phyloP scores from a whole-genome alignment of 2,797 vertebrate species.

The Clamator glandarius region DNA sequence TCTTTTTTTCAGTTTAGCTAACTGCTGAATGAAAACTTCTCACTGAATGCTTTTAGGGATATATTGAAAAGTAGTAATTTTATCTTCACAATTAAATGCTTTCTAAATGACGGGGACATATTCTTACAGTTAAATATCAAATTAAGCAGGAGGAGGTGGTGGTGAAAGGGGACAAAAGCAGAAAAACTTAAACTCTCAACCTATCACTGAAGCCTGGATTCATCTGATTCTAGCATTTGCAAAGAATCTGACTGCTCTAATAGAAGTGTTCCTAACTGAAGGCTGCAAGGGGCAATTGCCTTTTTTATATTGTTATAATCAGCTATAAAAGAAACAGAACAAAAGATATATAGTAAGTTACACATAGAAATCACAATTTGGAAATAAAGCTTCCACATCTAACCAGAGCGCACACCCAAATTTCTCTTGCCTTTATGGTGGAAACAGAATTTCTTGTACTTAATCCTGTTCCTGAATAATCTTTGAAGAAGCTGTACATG shows the following conservation, averaged over 20 bases:
- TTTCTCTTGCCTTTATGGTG: background rate
- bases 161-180: background rate
- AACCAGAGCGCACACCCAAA: background rate
- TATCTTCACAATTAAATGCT: background rate
- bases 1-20: background rate
- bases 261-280: background rate
- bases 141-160: background rate
- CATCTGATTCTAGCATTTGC: background rate
- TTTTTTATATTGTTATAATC: background rate
- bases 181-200: background rate
- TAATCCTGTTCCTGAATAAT: background rate
- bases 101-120: background rate
- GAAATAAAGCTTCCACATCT: background rate
- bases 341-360: background rate
- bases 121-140: background rate
- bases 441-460: background rate
- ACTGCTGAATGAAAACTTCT: background rate
- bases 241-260: background rate
- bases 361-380: background rate
- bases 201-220: background rate
- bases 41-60: background rate
- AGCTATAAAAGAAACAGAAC: background rate
- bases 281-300: rapidly evolving
- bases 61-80: background rate
- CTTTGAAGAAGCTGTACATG: background rate